Evolutionary conservation across 2,888 invertebrate genomes (phyloP).

Genomic region (Spialia ferax): DNA sequence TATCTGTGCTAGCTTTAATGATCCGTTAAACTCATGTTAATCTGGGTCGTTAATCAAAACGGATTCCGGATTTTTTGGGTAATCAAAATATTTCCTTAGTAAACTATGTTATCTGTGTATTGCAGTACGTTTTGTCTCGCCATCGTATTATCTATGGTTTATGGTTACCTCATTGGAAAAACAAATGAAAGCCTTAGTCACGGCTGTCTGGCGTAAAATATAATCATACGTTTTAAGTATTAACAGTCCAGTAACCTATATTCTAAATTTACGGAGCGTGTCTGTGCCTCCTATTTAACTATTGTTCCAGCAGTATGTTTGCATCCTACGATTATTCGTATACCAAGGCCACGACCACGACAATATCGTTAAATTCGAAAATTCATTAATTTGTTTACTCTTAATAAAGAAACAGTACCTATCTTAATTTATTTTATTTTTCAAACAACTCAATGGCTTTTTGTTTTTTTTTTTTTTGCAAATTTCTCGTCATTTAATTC

Average conservation of each 20-base stretch:
- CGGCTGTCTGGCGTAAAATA: slow-evolving; percentile 22
- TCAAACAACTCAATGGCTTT: too few species aligned
- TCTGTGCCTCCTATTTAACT: slow-evolving; percentile 1
- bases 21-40: slow-evolving; percentile 58
- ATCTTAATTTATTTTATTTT: too few species aligned
- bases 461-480: too few species aligned
- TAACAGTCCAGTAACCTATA: slow-evolving; percentile 25
- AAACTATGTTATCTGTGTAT: slow-evolving; percentile 8
- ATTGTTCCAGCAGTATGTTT: neutral
- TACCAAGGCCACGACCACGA: neutral
- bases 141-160: slow-evolving; percentile 10
- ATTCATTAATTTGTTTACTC: too few species aligned
- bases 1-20: slow-evolving; percentile 64
- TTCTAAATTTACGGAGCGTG: slow-evolving; percentile 16
- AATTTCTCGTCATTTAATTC: too few species aligned
- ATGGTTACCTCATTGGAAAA: slow-evolving; percentile 13
- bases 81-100: slow-evolving; percentile 56
- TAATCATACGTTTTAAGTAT: slow-evolving; percentile 24
- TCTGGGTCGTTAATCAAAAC: slow-evolving; percentile 60
- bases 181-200: slow-evolving; percentile 18
- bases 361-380: neutral
- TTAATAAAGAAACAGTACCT: too few species aligned
- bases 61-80: slow-evolving; percentile 54
- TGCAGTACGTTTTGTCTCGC: neutral
- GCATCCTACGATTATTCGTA: neutral